Base-by-base conservation (phyloP, 2,888 invertebrate species). In the Catocala sponsa region DNA sequence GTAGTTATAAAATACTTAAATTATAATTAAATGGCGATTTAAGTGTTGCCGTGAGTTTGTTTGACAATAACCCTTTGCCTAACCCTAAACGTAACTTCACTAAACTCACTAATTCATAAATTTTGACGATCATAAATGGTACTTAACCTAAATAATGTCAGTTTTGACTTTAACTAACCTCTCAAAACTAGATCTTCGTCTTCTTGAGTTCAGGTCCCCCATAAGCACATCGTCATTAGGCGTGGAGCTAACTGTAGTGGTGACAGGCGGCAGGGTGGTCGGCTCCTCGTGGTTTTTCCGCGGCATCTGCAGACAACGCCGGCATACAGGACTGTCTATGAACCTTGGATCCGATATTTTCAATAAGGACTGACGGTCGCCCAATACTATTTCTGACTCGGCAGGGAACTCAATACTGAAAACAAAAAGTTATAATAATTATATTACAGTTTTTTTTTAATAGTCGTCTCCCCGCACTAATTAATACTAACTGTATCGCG, bases 311-410 rank as follows among this genome's bases (percentile, higher is more conserved):
- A 86, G 70, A 50, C 91, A 92, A 0, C 79, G 80, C 1, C 65
- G 69, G 65, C 92, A 92, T 1, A 76, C 65, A 0, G 78, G 72
- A 2, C 65, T 62, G 9, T 70, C 69, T 1, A 4, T 25, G 6
- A 88, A 65, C 0, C 65, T 70, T 0, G 77, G 69, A 25, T 89
- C 87, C 0, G 74, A 68, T 1, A 59, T 70, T 62, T 86, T 78
- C 72, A 74, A 87, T 10, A 82, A 63, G 0, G 91, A 83, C 32
- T 85, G 92, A 0, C 95, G 96, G 79, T 98, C 97, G 0, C 98
- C 98, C 70, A 98, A 91, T 78, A 97, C 96, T 41, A 98, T 90
- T 80, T 97, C 97, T 0, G 95, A 92, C 44, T 96, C 95, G 5
- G 95, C 90, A 4, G 95, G 92, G 77, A 90, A 94, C 15, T 82